phyloP scores from a whole-genome alignment of 2,888 invertebrate genomes.

The Leptopilina myrica region DNA sequence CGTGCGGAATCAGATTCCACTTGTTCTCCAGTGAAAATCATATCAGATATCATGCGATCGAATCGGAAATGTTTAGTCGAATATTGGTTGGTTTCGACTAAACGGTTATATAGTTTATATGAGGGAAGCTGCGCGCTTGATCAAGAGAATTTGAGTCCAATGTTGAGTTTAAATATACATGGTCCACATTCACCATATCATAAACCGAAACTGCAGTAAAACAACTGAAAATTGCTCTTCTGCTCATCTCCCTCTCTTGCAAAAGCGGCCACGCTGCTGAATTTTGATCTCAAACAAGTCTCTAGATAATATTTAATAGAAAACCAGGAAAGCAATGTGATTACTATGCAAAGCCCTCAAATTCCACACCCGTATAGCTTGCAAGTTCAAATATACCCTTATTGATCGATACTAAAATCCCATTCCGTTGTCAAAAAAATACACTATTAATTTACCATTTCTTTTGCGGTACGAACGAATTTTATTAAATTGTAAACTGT shows the following conservation, averaged over 20 bases:
- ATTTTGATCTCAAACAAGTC: conserved; percentile 16
- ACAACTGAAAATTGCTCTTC: conserved; percentile 26
- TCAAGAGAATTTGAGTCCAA: background rate
- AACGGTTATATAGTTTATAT: conserved; percentile 21
- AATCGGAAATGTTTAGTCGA: conserved; percentile 35
- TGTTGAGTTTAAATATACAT: conserved; percentile 30
- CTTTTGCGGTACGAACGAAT: no score
- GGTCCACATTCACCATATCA: background rate
- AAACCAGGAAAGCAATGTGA: background rate
- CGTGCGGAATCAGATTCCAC: conserved; percentile 30
- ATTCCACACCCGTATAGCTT: background rate
- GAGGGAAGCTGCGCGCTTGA: conserved; percentile 25
- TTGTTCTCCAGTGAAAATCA: conserved; percentile 22
- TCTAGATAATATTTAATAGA: conserved; percentile 1
- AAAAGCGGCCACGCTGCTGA: conserved; percentile 14
- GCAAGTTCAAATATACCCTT: background rate
- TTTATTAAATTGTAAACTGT: background rate
- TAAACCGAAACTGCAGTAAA: conserved; percentile 17
- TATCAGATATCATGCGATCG: conserved; percentile 36
- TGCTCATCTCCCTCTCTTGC: background rate
- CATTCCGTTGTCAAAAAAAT: background rate
- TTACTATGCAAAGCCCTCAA: conserved; percentile 17
- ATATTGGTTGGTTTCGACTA: conserved; percentile 19
- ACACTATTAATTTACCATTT: no score
- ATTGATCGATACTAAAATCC: background rate